Evolutionary conservation across 2,113 vertebrate genomes (phyloP).

Genomic region (Kryptolebias marmoratus): DNA sequence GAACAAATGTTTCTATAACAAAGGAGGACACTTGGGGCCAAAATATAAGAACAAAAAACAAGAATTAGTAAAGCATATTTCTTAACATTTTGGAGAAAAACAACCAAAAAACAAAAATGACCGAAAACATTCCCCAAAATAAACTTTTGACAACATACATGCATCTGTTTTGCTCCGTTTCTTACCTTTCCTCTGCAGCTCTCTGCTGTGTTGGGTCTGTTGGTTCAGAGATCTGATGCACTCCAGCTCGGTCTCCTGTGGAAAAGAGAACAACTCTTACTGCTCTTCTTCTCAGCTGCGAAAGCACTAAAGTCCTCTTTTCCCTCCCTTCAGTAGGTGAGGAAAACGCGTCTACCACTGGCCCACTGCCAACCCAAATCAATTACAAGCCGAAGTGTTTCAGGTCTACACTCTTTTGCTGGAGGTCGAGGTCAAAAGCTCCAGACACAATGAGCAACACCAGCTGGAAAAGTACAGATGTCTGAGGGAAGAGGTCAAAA

Average conservation of each 20-base stretch:
- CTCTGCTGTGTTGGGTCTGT: constrained; percentile 55
- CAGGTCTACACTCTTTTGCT: constrained; percentile 31
- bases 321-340: neutral
- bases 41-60: neutral
- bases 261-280: constrained; percentile 4
- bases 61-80: neutral
- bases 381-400: neutral
- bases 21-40: neutral
- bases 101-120: no score
- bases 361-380: constrained; percentile 7
- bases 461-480: constrained; percentile 59
- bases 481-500: neutral
- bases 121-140: no score
- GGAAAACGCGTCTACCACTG: neutral
- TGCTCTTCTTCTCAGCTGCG: constrained; percentile 13
- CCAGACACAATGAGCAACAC: constrained; percentile 37
- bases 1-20: constrained; percentile 8
- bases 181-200: constrained; percentile 69
- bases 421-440: constrained; percentile 46
- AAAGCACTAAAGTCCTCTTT: neutral
- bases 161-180: neutral
- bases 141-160: no score
- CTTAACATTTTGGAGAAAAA: no score
- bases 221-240: constrained; percentile 52
- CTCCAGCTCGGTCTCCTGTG: constrained; percentile 76